Conservation (phyloP, 2,888 invertebrate genomes). For the Ormia ochracea region DNA sequence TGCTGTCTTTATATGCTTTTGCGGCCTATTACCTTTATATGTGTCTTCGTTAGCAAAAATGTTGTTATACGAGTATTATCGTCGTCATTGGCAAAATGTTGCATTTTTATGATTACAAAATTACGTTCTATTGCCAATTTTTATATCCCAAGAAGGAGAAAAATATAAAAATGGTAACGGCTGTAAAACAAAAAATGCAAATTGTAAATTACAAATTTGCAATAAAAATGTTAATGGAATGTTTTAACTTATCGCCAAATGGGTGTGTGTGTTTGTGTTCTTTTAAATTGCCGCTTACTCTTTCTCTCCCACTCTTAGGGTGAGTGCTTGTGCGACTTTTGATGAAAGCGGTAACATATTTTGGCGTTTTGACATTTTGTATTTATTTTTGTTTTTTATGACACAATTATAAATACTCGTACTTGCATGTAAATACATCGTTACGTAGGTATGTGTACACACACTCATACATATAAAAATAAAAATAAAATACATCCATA, state of each 20-base stretch:
- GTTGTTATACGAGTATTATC: constrained; percentile 39
- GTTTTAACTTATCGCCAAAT: constrained; percentile 15
- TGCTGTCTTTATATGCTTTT: background rate
- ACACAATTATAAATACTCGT: constrained; percentile 51
- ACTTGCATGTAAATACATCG: too few species aligned
- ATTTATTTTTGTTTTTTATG: constrained; percentile 52
- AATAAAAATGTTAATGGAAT: constrained; percentile 73
- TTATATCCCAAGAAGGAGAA: constrained; percentile 52
- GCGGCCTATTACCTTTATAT: background rate
- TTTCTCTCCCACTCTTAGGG: too few species aligned
- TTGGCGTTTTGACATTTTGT: constrained; percentile 42
- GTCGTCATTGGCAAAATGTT: constrained; percentile 66
- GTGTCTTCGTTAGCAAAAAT: constrained; percentile 1
- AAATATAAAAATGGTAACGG: constrained; percentile 63
- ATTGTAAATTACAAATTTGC: constrained; percentile 76
- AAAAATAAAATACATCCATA: constrained; percentile 37
- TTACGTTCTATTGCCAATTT: constrained; percentile 73
- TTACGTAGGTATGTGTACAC: constrained; percentile 13
- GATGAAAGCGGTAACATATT: constrained; percentile 47
- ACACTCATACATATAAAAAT: constrained; percentile 13
- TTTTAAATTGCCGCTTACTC: background rate
- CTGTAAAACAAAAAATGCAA: constrained; percentile 74
- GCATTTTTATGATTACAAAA: constrained; percentile 73
- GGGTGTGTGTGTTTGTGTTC: background rate
- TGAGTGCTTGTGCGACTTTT: constrained; percentile 28